Evolutionary conservation across 2,888 invertebrate species (phyloP), one percentile per base, ranked within the genome.

Genomic region (Mesorhabditis spiculigera): DNA sequence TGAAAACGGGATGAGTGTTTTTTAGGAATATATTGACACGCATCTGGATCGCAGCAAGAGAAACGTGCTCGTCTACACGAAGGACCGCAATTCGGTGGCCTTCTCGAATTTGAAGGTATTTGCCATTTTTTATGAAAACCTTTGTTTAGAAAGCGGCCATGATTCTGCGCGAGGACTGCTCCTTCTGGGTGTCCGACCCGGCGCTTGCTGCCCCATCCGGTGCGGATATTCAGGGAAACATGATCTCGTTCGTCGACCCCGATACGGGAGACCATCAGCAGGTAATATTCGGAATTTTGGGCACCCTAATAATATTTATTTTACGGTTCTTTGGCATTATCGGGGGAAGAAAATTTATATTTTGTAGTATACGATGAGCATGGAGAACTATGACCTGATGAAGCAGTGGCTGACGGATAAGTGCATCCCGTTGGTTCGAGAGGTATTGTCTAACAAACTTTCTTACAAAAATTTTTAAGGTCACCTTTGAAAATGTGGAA

Each of bases 401-500:
- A 87, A 87, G 68, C 90, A 90, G 73, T 97, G 97, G 97, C 90
- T 92, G 0, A 91, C 92, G 73, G 92, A 94, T 79, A 94, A 93
- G 86, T 98, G 98, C 87, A 93, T 97, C 64, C 96, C 98, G 0
- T 88, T 97, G n/a, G 97, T 99, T 0, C 90, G 98, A 71, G 97
- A 97, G 88, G 63, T 67, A 45, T 61, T 8, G 3, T 13, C 13
- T 28, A 10, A 13, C 8, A 41, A 44, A 43, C 28, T 16, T 45
- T 68, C 44, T 13, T 68, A 64, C 5, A 42, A 68, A 74, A 28
- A 13, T 50, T 10, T 50, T 50, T 50, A 75, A 78, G 67, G 98
- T 99, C 70, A 99, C 97, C 0, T 99, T 99, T 87, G 96, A 97
- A 88, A 99, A 99, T 89, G 98, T 98, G 3, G 98, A 98, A 86